A percentile compares a stretch with the other conserved stretches of the same genome.
phyloP scores from a whole-genome alignment of 2,797 vertebrate genomes.

The Columba guinea region DNA sequence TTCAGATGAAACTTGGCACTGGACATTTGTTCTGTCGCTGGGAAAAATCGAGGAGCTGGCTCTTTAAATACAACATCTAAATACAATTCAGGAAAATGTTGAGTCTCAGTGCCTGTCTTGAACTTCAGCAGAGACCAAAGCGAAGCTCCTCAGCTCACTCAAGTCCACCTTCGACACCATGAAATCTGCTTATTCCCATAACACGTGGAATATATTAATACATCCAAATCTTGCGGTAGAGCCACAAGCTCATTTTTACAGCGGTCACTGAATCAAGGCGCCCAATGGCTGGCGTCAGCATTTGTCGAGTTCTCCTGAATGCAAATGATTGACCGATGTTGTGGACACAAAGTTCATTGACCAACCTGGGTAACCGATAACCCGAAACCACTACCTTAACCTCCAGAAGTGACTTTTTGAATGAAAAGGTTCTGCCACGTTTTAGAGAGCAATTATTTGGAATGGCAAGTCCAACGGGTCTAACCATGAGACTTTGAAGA shows the following conservation, averaged over 20 bases:
- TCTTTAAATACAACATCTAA: background rate
- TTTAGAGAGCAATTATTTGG: background rate
- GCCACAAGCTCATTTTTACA: background rate
- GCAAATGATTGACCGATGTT: background rate
- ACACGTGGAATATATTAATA: rapidly evolving
- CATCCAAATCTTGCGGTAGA: background rate
- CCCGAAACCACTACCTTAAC: background rate
- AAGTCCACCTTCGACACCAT: too few relatives aligned
- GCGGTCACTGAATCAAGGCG: background rate
- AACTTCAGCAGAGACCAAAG: background rate
- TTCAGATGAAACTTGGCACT: background rate
- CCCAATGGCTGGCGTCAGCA: rapidly evolving
- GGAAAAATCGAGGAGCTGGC: background rate
- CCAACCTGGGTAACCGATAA: background rate
- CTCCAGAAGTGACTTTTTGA: background rate
- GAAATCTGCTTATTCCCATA: background rate
- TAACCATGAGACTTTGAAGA: rapidly evolving
- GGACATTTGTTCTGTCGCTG: background rate
- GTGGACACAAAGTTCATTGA: background rate
- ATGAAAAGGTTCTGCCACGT: background rate
- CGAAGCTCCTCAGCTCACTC: background rate
- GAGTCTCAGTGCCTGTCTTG: background rate
- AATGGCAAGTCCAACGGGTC: background rate
- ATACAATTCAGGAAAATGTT: rapidly evolving
- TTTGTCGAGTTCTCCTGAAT: background rate